A percentile compares a stretch with the other conserved stretches of the same genome.
These are phyloP conservation scores for Hoplostethus atlanticus DNA, from an alignment of 2,797 vertebrate species.

Conservation along the genomic window DNA sequence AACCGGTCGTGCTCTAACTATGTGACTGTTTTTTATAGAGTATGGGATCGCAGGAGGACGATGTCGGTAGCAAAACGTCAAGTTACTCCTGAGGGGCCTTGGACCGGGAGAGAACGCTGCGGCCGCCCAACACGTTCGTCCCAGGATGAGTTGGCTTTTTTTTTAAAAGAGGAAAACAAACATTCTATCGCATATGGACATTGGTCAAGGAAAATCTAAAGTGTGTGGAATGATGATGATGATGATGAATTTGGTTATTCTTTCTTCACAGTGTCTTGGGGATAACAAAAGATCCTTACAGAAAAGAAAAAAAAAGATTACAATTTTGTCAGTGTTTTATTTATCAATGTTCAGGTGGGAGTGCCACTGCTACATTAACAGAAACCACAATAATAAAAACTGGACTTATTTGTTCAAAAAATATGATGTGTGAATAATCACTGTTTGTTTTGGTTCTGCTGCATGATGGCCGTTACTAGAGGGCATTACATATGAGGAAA, in stretches of 20 bases:
- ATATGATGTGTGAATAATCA: slow-evolving; percentile 76
- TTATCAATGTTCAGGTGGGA: slow-evolving; percentile 93
- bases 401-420: slow-evolving; percentile 84
- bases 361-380: slow-evolving; percentile 92
- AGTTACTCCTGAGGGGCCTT: slow-evolving; percentile 95
- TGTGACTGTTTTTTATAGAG: slow-evolving; percentile 82
- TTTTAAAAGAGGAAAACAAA: slow-evolving; percentile 78
- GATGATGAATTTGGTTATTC: slow-evolving; percentile 85
- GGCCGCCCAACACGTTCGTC: slow-evolving; percentile 74
- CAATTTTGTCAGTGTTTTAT: slow-evolving; percentile 97
- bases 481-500: slow-evolving; percentile 66
- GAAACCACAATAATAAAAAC: slow-evolving; percentile 85
- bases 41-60: slow-evolving; percentile 99
- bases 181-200: slow-evolving; percentile 84
- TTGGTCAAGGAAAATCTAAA: slow-evolving; percentile 87
- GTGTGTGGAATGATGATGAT: slow-evolving; percentile 84
- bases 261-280: slow-evolving; percentile 85
- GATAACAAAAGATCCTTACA: slow-evolving; percentile 78
- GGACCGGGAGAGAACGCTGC: slow-evolving; percentile 70
- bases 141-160: slow-evolving; percentile 78
- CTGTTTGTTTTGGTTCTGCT: slow-evolving; percentile 78
- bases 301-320: slow-evolving; percentile 71
- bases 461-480: slow-evolving; percentile 73
- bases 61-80: slow-evolving; percentile 99
- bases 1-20: neutral